phyloP scores from a whole-genome alignment of 2,113 vertebrate species.

The Pelusios castaneus region DNA sequence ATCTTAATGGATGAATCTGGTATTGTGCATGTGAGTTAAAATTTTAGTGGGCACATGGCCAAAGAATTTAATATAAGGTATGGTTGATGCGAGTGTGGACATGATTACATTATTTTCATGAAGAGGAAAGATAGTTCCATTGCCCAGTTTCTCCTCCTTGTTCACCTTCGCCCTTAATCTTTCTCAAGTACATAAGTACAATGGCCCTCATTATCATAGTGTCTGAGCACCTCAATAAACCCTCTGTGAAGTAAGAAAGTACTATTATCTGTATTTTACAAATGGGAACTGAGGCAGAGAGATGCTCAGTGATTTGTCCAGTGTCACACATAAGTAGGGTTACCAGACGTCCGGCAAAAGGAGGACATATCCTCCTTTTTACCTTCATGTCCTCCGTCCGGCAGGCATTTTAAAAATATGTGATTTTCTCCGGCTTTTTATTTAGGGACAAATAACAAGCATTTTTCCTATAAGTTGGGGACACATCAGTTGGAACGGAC shows the following conservation, averaged over 20 bases:
- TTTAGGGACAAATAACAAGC: no score
- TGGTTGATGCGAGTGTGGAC: not conserved
- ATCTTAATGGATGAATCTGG: not conserved
- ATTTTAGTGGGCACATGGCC: not conserved
- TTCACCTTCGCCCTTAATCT: not conserved
- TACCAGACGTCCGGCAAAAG: no score
- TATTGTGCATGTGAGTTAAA: fast-evolving
- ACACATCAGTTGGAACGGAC: no score
- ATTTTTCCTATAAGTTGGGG: no score
- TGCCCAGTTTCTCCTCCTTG: not conserved
- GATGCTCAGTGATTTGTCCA: not conserved
- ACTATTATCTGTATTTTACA: not conserved
- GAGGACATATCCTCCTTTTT: no score
- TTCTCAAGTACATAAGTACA: not conserved
- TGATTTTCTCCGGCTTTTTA: no score
- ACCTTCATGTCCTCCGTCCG: no score
- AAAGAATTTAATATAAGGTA: not conserved
- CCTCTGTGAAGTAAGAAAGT: not conserved
- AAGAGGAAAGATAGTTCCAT: not conserved
- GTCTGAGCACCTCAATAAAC: not conserved
- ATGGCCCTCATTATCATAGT: not conserved
- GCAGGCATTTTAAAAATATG: no score
- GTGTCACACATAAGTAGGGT: not conserved
- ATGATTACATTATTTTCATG: not conserved
- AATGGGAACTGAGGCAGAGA: not conserved